These are phyloP conservation scores for Lagocephalus sceleratus DNA, from an alignment of 2,797 vertebrate species.

Conservation along the genomic window DNA sequence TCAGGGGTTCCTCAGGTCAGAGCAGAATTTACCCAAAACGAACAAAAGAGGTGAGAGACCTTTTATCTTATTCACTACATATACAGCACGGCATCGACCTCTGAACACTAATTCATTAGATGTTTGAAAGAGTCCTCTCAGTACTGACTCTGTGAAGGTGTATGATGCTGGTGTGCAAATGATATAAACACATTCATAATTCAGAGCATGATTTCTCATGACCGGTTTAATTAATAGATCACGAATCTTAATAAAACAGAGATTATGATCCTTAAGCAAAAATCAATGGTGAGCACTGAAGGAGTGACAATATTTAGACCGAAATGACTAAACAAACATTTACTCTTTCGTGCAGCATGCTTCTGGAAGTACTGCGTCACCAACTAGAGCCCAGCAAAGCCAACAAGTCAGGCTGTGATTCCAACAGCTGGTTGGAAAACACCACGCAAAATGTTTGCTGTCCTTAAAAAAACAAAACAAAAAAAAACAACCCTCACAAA, in stretches of 20 bases:
- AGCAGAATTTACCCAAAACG: constrained; percentile 75
- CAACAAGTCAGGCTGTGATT: constrained; percentile 1
- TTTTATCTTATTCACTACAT: not conserved
- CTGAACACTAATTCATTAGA: too few relatives aligned
- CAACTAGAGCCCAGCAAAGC: constrained; percentile 58
- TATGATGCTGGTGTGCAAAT: too few relatives aligned
- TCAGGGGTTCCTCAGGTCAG: constrained; percentile 72
- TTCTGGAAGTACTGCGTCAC: constrained; percentile 87
- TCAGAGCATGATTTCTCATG: too few relatives aligned
- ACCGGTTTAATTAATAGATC: too few relatives aligned
- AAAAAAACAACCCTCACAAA: constrained; percentile 59
- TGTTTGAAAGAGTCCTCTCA: too few relatives aligned
- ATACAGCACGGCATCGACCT: too few relatives aligned
- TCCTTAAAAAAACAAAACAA: not conserved
- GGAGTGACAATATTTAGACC: not conserved
- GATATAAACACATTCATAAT: too few relatives aligned
- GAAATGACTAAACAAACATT: not conserved
- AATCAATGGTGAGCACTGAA: not conserved
- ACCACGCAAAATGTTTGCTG: constrained; percentile 20
- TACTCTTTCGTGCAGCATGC: constrained; percentile 66
- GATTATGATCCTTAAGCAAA: too few relatives aligned
- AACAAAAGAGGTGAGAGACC: constrained; percentile 76
- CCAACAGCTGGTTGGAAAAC: not conserved
- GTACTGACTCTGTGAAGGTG: too few relatives aligned
- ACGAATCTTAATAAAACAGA: too few relatives aligned